Percentiles rank a stretch among this genome's conserved stretches.
Conservation (phyloP, 1,140 invertebrate genomes). For the Zaprionus gabonicus region DNA sequence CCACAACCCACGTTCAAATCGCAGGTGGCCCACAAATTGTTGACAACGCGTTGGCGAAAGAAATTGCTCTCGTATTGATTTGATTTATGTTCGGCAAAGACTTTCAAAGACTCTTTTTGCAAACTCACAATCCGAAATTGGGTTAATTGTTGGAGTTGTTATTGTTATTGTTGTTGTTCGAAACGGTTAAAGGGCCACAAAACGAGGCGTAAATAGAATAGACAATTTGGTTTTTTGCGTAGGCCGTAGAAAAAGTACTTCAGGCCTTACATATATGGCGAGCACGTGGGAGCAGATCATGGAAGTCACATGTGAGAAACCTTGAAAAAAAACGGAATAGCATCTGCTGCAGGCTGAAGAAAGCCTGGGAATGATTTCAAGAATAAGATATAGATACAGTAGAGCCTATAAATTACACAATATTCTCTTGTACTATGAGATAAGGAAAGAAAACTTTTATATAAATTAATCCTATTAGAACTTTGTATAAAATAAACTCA, state of each 20-base stretch:
- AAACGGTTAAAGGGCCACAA: conserved; percentile 46
- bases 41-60: conserved; percentile 38
- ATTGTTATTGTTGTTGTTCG: conserved; percentile 21
- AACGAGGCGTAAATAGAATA: conserved; percentile 13
- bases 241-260: conserved; percentile 21
- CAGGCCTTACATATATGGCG: conserved; percentile 10
- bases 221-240: conserved; percentile 27
- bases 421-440: not conserved
- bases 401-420: not conserved
- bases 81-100: conserved; percentile 68
- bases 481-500: too few relatives aligned
- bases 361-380: conserved; percentile 24
- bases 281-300: not conserved
- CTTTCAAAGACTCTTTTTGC: conserved; percentile 62
- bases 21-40: conserved; percentile 56
- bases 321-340: conserved; percentile 38
- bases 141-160: conserved; percentile 64
- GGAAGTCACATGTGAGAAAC: conserved; percentile 33
- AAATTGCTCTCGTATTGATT: conserved; percentile 57
- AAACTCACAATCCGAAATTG: conserved; percentile 64
- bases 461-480: not conserved
- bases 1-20: conserved; percentile 58
- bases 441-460: too few relatives aligned
- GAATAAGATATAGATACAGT: not conserved
- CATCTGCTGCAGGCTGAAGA: conserved; percentile 36